phyloP scores from a whole-genome alignment of 2,888 invertebrate genomes.

The Apotomis turbidana region DNA sequence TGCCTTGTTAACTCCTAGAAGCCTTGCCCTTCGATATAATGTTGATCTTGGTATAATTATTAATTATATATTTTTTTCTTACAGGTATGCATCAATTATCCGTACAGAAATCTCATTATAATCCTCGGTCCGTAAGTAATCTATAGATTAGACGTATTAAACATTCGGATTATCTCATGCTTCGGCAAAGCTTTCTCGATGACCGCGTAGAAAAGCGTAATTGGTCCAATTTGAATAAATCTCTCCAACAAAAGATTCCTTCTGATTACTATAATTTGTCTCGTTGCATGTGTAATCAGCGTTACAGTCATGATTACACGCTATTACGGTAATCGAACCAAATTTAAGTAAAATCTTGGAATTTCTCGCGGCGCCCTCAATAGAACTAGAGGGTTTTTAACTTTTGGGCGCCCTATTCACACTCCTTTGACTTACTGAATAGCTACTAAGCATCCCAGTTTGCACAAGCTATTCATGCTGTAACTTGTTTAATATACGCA shows the following conservation, averaged over 20 bases:
- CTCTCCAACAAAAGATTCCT: constrained; percentile 53
- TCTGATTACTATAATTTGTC: constrained; percentile 55
- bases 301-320: constrained; percentile 20
- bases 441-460: constrained; percentile 63
- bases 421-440: constrained; percentile 49
- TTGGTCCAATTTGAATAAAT: constrained; percentile 69
- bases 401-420: constrained; percentile 32
- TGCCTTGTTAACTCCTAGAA: constrained; percentile 9
- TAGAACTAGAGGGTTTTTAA: constrained; percentile 15
- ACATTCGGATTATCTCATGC: too few species aligned
- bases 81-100: constrained; percentile 57
- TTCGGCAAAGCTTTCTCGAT: not conserved
- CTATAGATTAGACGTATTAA: not conserved
- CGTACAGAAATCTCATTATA: constrained; percentile 8
- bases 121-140: constrained; percentile 30
- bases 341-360: constrained; percentile 13
- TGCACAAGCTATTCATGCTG: constrained; percentile 59
- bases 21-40: not conserved
- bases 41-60: constrained; percentile 20
- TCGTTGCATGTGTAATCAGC: constrained; percentile 28
- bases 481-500: constrained; percentile 60
- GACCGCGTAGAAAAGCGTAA: constrained; percentile 49
- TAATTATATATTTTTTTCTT: constrained; percentile 50
- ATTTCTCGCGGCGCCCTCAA: constrained; percentile 28
- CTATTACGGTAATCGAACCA: constrained; percentile 29